phyloP scores from a whole-genome alignment of 35 echinoderm and acorn worm species.

The Patiria miniata region DNA sequence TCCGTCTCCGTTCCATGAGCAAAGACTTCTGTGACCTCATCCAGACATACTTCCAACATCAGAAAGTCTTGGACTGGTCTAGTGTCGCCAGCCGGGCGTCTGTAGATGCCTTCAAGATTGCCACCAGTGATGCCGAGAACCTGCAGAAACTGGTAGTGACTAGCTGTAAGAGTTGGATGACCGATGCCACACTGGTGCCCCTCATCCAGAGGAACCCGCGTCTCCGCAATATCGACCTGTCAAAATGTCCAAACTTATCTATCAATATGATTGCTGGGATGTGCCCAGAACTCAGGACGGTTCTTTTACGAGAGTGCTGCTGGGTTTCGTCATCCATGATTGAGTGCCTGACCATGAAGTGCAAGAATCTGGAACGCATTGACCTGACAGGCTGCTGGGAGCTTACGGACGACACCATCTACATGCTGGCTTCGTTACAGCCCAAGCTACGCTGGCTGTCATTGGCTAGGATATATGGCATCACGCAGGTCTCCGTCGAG shows the following conservation, averaged over 20 bases:
- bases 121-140: background rate
- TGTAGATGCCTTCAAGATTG: slow-evolving; percentile 37
- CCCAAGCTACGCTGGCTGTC: slow-evolving; percentile 53
- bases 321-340: slow-evolving; percentile 47
- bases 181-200: slow-evolving; percentile 44
- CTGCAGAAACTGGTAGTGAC: slow-evolving; percentile 36
- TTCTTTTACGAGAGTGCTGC: slow-evolving; percentile 57
- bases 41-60: slow-evolving; percentile 27
- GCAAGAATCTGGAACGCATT: slow-evolving; percentile 48
- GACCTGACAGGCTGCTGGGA: slow-evolving; percentile 71
- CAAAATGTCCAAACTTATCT: slow-evolving; percentile 40
- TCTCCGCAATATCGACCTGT: slow-evolving; percentile 48
- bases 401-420: slow-evolving; percentile 53
- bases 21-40: slow-evolving; percentile 51
- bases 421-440: slow-evolving; percentile 29
- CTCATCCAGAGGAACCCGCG: slow-evolving; percentile 41
- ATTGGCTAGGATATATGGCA: slow-evolving; percentile 60
- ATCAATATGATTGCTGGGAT: slow-evolving; percentile 34
- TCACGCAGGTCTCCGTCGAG: slow-evolving; percentile 47
- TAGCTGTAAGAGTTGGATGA: slow-evolving; percentile 63
- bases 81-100: background rate
- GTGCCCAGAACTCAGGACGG: slow-evolving; percentile 38
- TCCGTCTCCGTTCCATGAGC: slow-evolving; percentile 44
- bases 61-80: slow-evolving; percentile 27
- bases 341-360: slow-evolving; percentile 40